phyloP scores from a whole-genome alignment of 2,113 vertebrate genomes.

The Oncorhynchus nerka region DNA sequence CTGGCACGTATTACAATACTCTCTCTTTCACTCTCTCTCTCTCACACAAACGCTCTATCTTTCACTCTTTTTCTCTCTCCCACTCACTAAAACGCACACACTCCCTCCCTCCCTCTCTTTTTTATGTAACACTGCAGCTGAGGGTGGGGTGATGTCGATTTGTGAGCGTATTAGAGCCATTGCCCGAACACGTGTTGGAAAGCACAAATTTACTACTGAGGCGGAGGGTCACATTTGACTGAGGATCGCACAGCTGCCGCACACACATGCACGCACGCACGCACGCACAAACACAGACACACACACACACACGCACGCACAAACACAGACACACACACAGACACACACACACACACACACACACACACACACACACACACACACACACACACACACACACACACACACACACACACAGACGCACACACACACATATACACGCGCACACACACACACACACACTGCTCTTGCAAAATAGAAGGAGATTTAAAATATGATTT shows the following conservation, averaged over 20 bases:
- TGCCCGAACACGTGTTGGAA: conserved; percentile 62
- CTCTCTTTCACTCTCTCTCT: background rate
- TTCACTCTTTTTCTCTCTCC: background rate
- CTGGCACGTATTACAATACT: conserved; percentile 4
- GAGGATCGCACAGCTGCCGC: conserved; percentile 14
- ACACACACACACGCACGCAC: background rate
- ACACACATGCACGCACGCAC: conserved; percentile 19
- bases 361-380: background rate
- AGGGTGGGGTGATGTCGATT: conserved; percentile 52
- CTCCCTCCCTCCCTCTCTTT: background rate
- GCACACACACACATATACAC: background rate
- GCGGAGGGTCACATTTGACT: conserved; percentile 52
- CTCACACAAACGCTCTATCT: background rate
- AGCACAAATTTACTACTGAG: conserved; percentile 44
- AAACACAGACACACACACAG: too few relatives aligned
- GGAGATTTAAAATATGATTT: background rate
- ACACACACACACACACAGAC: conserved; percentile 1
- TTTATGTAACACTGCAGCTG: conserved; percentile 47
- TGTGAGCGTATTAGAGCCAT: conserved; percentile 64
- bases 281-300: background rate
- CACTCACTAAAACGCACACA: background rate
- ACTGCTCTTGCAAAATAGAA: background rate
- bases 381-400: background rate
- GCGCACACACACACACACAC: conserved; percentile 16
- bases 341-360: conserved; percentile 18